Base-by-base conservation (phyloP, 2,113 vertebrate species). In the Kryptolebias marmoratus region DNA sequence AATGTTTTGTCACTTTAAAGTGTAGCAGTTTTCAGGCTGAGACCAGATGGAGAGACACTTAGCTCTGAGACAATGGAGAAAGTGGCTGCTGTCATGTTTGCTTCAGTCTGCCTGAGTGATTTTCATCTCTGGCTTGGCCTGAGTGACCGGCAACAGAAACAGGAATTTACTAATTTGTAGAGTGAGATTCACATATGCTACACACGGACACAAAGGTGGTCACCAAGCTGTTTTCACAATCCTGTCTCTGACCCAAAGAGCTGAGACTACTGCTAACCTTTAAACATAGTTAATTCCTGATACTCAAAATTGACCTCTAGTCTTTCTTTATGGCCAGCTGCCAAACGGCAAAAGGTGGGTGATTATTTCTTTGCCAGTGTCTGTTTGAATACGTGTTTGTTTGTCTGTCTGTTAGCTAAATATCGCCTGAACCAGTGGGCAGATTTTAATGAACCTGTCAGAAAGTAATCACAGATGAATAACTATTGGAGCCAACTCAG, bases 1-100 rank as follows among this genome's bases (percentile, higher is more conserved):
- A 73, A 71, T 74, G 39, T 61, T 76, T 64, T 57, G 62, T 66
- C 30, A 32, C 79, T 81, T 87, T 87, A 71, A 76, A 77, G 79
- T 79, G 68, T 74, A 50, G 72, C 44, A 44, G 47, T 74, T 72
- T 81, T 57, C 70, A 56, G 62, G 52, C 68, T 47, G 49, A 78
- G 79, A 84, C 56, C 55, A 79, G 76, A 73, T 11, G 15, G 36
- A 77, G 28, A 81, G 61, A 81, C 71, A 88, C 52, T 75, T 66
- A 32, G 48, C 54, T 68, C 11, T 45, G 31, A 54, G 31, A 75
- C 49, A 81, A 81, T 63, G 55, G 63, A 59, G 63, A 72, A 30
- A 5, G 11, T 64, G 55, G 50, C 32, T 67, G 53, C 45, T 71
- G 68, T 76, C 60, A 61, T 60, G 59, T 80, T 73, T 73, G 55